phyloP scores from a whole-genome alignment of 2,113 vertebrate genomes.

The Pelmatolapia mariae region DNA sequence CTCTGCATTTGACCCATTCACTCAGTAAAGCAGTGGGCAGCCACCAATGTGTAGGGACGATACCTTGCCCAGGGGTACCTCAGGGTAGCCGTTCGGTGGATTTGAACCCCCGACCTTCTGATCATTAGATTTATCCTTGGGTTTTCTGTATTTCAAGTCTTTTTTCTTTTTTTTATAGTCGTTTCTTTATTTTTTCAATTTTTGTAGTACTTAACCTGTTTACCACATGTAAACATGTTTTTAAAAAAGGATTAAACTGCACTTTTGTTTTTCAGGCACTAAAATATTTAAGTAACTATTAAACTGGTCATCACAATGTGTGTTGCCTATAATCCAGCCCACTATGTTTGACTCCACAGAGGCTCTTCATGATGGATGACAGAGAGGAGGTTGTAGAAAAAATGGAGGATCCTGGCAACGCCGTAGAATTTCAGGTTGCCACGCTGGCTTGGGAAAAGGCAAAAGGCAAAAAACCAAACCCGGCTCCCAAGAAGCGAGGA shows the following conservation, averaged over 20 bases:
- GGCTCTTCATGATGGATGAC: constrained; percentile 77
- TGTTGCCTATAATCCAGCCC: not conserved
- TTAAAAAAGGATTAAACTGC: not conserved
- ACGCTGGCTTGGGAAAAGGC: constrained; percentile 75
- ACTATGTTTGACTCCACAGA: constrained; percentile 46
- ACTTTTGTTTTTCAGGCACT: not conserved
- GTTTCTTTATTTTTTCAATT: not conserved
- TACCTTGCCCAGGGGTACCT: not conserved
- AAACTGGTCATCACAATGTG: not conserved
- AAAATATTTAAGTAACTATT: not conserved
- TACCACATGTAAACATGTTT: not conserved
- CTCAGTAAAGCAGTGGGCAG: not conserved
- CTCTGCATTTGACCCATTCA: not conserved
- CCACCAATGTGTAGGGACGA: not conserved
- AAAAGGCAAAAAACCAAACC: not conserved
- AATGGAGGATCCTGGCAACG: constrained; percentile 59
- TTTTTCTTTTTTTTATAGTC: not conserved
- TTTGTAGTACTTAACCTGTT: not conserved
- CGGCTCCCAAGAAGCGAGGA: constrained; percentile 16
- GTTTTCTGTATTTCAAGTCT: not conserved
- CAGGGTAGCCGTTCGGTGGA: not conserved
- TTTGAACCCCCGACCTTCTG: not conserved
- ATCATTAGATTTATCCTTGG: fast-evolving
- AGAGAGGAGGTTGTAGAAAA: constrained; percentile 57
- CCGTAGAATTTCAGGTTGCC: constrained; percentile 70